Percentiles rank a stretch among this genome's conserved stretches.
These are phyloP conservation scores for Uromys caudimaculatus DNA, from an alignment of 2,797 vertebrate genomes.

Conservation along the genomic window DNA sequence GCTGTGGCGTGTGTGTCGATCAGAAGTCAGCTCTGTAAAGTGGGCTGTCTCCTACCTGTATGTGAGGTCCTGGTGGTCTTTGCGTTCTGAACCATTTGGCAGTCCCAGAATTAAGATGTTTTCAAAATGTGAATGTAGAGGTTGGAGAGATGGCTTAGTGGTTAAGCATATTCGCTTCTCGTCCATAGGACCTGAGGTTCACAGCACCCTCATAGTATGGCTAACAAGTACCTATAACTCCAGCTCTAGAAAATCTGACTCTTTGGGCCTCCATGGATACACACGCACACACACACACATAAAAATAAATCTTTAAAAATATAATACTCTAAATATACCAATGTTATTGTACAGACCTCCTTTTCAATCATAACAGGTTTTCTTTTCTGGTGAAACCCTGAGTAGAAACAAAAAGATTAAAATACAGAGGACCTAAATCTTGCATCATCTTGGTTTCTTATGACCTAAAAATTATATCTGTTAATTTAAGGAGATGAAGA, in stretches of 20 bases:
- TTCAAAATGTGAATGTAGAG: background rate
- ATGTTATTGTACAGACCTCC: background rate
- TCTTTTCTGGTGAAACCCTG: background rate
- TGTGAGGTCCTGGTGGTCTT: background rate
- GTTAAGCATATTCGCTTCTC: background rate
- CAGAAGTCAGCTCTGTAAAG: background rate
- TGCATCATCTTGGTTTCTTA: background rate
- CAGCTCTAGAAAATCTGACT: background rate
- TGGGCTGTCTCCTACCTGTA: background rate
- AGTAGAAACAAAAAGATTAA: slow-evolving; percentile 42
- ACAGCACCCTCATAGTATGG: background rate
- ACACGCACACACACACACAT: background rate
- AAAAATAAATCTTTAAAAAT: background rate
- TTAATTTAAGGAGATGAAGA: slow-evolving; percentile 42
- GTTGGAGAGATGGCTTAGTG: background rate
- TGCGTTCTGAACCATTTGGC: background rate
- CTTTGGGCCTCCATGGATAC: background rate
- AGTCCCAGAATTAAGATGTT: background rate
- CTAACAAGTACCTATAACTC: too few species aligned
- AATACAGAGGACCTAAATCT: slow-evolving; percentile 23
- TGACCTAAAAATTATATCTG: background rate
- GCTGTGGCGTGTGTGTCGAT: background rate
- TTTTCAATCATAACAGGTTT: slow-evolving; percentile 19
- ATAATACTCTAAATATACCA: background rate
- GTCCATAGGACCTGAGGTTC: background rate